Evolutionary conservation across 2,888 invertebrate genomes (phyloP), one percentile per base, ranked within the genome.

Genomic region (Steinernema carpocapsae): DNA sequence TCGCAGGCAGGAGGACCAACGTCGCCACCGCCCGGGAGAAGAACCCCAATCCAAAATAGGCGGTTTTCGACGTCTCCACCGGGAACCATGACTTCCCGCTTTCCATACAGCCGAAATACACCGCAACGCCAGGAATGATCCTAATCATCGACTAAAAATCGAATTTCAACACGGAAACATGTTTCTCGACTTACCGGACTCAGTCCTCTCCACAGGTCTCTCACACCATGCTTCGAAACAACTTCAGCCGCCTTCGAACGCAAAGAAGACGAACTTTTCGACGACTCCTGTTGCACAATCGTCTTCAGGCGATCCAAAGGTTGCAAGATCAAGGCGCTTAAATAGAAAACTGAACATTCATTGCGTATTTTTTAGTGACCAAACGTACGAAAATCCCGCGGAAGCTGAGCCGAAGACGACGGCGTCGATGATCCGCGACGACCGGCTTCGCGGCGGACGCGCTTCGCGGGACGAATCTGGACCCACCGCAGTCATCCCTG

Each of bases 261-360:
- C 45, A 72, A 29, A 12, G 71, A 70, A n/a, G 29, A 32, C 42
- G 48, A 42, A 12, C 43, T 43, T 14, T 6, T n/a, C 24, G 76
- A 29, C 24, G 77, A 51, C 24, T 74, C 26, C 46, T 78, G 78
- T 45, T 78, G 78, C 29, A 46, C 42, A 22, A 78, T 32, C 7
- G 78, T 78, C 45, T 80, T 80, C 37, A 78, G 24, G 14, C 79
- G 70, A 74, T 78, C 78, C 24, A 78, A 45, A 19, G 78, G 78
- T 70, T 78, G 78, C 42, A 79, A 51, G 17, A 78, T 48, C 4
- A 73, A 32, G 32, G 78, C 56, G 26, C 77, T 77, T 19, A 70
- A 74, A 78, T 32, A 10, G 52, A 12, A 52, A n/a, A 37, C 10
- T 48, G 14, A 19, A 7, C 2, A 48, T 14, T 19, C 17, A 7